Percentiles rank a stretch among this genome's conserved stretches.
Conservation (phyloP, 2,888 invertebrate genomes). For the Prosapia bicincta region DNA sequence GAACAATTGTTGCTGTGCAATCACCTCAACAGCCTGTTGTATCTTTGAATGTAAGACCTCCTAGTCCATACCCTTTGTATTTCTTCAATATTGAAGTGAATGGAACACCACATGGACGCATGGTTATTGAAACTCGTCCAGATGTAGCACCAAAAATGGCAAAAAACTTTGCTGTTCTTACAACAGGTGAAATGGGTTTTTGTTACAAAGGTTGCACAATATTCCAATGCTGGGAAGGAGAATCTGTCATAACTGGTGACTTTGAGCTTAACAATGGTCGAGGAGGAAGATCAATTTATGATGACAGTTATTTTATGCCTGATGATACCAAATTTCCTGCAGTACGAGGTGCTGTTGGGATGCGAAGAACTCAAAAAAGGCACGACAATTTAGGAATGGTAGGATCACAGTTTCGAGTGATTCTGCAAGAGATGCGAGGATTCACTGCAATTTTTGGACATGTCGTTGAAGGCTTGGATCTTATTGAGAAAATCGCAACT, state of each 20-base stretch:
- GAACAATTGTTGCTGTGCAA: conserved; percentile 30
- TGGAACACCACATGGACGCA: conserved; percentile 64
- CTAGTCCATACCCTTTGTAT: conserved; percentile 55
- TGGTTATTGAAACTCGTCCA: conserved; percentile 71
- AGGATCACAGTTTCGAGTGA: conserved; percentile 80
- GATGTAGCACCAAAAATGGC: conserved; percentile 80
- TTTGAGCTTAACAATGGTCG: conserved; percentile 78
- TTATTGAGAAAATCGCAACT: conserved; percentile 73
- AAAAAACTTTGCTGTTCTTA: conserved; percentile 69
- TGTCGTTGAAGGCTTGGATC: conserved; percentile 74
- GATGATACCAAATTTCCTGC: conserved; percentile 75
- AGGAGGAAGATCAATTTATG: conserved; percentile 72
- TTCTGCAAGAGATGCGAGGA: conserved; percentile 76
- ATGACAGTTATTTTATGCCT: conserved; percentile 74
- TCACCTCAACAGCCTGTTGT: conserved; percentile 41
- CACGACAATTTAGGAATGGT: conserved; percentile 77
- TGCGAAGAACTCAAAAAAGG: conserved; percentile 75
- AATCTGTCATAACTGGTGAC: conserved; percentile 72
- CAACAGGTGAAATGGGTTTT: conserved; percentile 68
- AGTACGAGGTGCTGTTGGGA: conserved; percentile 73
- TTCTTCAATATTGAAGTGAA: conserved; percentile 74
- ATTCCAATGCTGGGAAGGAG: conserved; percentile 80
- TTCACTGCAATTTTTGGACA: conserved; percentile 80
- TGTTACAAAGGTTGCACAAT: conserved; percentile 77
- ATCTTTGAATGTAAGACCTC: conserved; percentile 41